Conservation (phyloP, 1,140 invertebrate genomes). For the Ylistrum balloti region DNA sequence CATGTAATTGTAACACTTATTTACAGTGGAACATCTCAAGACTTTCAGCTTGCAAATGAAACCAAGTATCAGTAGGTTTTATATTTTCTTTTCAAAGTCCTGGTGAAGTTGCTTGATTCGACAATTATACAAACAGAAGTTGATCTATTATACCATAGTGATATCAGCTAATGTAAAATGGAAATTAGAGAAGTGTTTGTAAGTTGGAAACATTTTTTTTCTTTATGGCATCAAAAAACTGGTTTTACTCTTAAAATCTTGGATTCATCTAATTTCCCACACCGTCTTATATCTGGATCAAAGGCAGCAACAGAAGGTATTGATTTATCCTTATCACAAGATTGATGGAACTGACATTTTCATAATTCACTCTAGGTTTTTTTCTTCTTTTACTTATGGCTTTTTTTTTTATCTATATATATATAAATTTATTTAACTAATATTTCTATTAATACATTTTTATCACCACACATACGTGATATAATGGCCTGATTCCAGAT, state of each 20-base stretch:
- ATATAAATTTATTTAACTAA: background rate
- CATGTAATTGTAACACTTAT: background rate
- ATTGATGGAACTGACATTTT: no score
- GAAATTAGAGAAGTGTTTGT: background rate
- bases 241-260: background rate
- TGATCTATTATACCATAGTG: background rate
- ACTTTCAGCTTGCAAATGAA: conserved; percentile 34
- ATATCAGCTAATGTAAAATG: background rate
- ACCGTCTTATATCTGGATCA: background rate
- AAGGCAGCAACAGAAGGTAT: background rate
- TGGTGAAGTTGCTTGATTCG: conserved; percentile 24
- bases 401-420: background rate
- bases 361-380: no score
- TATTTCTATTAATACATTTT: background rate
- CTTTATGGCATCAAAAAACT: background rate
- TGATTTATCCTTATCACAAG: no score
- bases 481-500: background rate
- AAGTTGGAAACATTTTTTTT: background rate
- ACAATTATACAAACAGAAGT: background rate
- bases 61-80: background rate
- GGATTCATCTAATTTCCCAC: background rate
- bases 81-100: background rate
- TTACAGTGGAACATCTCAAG: background rate
- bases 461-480: background rate
- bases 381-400: background rate